These are phyloP conservation scores for Acropternis orthonyx DNA, from an alignment of 2,797 vertebrate genomes.

Conservation along the genomic window DNA sequence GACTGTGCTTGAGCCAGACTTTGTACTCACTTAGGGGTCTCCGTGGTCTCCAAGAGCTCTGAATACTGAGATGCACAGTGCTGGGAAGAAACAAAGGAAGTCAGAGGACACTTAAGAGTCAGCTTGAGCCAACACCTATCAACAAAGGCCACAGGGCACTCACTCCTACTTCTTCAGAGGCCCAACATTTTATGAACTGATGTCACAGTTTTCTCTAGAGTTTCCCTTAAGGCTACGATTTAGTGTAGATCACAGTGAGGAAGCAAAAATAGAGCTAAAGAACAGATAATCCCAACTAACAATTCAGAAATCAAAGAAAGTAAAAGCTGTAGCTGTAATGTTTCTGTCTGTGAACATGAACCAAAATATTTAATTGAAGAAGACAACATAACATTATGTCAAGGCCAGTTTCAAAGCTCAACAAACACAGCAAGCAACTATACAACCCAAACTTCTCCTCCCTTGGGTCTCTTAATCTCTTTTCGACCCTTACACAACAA, in stretches of 20 bases:
- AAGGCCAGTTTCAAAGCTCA: neutral
- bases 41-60: constrained; percentile 92
- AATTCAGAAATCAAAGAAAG: neutral
- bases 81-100: constrained; percentile 74
- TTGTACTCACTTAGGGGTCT: constrained; percentile 93
- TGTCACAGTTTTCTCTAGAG: neutral
- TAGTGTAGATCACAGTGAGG: neutral
- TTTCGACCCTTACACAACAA: neutral
- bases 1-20: neutral
- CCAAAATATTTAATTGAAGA: neutral
- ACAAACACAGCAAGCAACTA: neutral
- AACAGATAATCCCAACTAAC: neutral
- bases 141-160: neutral
- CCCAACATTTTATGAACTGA: neutral
- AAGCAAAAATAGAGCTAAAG: neutral
- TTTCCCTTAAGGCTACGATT: neutral
- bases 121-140: neutral
- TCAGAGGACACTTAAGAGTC: neutral
- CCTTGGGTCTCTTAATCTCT: neutral
- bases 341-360: accelerated
- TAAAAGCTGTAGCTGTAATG: neutral
- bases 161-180: neutral
- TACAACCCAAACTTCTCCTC: neutral
- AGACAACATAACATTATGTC: neutral
- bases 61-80: constrained; percentile 98